Evolutionary conservation across 2,888 invertebrate species (phyloP).

Genomic region (Agrotis exclamationis): DNA sequence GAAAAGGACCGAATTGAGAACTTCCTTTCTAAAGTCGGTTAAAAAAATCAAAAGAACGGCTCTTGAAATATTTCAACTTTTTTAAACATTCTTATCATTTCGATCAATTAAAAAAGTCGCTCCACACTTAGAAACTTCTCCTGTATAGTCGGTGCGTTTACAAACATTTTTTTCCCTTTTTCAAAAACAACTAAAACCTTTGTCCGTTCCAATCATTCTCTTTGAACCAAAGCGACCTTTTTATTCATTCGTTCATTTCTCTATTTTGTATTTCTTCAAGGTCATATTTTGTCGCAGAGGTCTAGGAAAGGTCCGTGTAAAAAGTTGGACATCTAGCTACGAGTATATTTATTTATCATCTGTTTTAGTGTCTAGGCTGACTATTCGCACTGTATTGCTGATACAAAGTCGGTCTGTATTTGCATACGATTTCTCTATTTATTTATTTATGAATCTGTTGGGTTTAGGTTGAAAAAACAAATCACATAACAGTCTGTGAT

Average conservation of each 20-base stretch:
- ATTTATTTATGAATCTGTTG: slow-evolving; percentile 12
- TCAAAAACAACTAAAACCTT: neutral
- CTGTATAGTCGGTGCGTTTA: too few species aligned
- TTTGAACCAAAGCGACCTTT: neutral
- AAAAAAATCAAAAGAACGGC: too few species aligned
- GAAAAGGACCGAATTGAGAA: too few species aligned
- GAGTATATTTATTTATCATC: slow-evolving; percentile 19
- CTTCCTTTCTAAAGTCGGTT: too few species aligned
- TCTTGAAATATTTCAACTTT: too few species aligned
- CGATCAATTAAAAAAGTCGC: too few species aligned
- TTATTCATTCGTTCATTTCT: neutral
- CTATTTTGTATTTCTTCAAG: slow-evolving; percentile 1
- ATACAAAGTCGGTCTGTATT: slow-evolving; percentile 17
- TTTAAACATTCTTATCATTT: too few species aligned
- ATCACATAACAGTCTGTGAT: too few species aligned
- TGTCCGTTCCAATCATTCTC: neutral
- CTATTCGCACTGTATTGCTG: slow-evolving; percentile 9
- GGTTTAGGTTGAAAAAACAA: too few species aligned
- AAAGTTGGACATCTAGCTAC: slow-evolving; percentile 5
- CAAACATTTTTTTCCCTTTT: too few species aligned
- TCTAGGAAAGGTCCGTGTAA: slow-evolving; percentile 11
- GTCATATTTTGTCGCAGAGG: slow-evolving; percentile 13
- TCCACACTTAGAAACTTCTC: too few species aligned
- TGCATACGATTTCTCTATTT: slow-evolving; percentile 5
- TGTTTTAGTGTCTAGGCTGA: slow-evolving; percentile 1